phyloP scores from a whole-genome alignment of 2,888 invertebrate genomes.

The Brenthis daphne region DNA sequence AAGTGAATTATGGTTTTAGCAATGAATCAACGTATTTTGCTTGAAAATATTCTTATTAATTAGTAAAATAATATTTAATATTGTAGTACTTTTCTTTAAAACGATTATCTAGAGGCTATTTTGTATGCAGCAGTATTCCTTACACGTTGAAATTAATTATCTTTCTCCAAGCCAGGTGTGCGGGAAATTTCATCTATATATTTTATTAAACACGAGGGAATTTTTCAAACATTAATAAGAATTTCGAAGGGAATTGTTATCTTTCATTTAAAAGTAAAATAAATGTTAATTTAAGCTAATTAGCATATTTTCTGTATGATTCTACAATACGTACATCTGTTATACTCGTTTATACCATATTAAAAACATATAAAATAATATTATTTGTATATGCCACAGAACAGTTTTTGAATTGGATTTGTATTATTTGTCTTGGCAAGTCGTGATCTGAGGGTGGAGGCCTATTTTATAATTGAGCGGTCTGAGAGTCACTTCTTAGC shows the following conservation, averaged over 20 bases:
- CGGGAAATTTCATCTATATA: constrained; percentile 40
- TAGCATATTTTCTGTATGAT: too few species aligned
- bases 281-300: background rate
- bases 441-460: too few species aligned
- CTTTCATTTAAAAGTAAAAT: background rate
- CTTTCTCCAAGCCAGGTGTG: constrained; percentile 36
- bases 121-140: constrained; percentile 39
- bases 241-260: background rate
- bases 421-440: too few species aligned
- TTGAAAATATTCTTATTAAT: background rate
- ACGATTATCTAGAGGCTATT: constrained; percentile 26
- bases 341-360: too few species aligned
- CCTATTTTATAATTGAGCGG: too few species aligned
- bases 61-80: background rate
- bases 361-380: too few species aligned
- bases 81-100: constrained; percentile 8
- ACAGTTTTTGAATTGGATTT: too few species aligned
- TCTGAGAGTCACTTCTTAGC: too few species aligned
- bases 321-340: too few species aligned
- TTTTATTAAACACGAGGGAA: constrained; percentile 25
- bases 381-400: too few species aligned
- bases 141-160: constrained; percentile 42
- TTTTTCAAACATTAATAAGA: constrained; percentile 9
- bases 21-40: too few species aligned
- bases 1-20: background rate